Conservation (phyloP, 2,113 vertebrate genomes). For the Gallinago undulata region DNA sequence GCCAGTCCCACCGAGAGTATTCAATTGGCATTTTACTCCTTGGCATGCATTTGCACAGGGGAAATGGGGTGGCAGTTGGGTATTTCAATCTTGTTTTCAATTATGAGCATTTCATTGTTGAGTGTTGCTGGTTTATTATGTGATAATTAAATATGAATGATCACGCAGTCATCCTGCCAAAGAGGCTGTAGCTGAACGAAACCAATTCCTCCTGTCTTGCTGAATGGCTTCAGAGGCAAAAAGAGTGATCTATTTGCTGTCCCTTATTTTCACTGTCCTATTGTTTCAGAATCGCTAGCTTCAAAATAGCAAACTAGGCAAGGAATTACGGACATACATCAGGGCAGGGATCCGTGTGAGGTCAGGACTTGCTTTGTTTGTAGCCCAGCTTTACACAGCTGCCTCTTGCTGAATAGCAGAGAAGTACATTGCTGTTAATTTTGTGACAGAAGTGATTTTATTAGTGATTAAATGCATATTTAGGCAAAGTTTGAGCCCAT, state of each 20-base stretch:
- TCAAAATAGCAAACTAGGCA: slow-evolving; percentile 31
- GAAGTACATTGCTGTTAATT: background rate
- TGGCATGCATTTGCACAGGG: background rate
- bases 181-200: background rate
- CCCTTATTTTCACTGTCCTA: slow-evolving; percentile 25
- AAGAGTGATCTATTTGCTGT: slow-evolving; percentile 25
- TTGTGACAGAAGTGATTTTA: background rate
- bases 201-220: background rate
- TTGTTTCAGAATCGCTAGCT: slow-evolving; percentile 14
- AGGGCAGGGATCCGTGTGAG: background rate
- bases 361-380: slow-evolving; percentile 1
- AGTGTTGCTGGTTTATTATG: slow-evolving; percentile 35
- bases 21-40: background rate
- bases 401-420: background rate
- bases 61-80: background rate
- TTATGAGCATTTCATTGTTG: slow-evolving; percentile 43
- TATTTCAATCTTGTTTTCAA: slow-evolving; percentile 51
- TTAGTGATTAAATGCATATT: background rate
- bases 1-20: background rate
- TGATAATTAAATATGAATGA: slow-evolving; percentile 64
- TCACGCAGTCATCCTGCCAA: background rate
- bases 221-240: background rate
- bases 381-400: background rate
- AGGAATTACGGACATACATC: background rate
- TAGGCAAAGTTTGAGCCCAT: background rate